Evolutionary conservation across 2,888 invertebrate species (phyloP).

Genomic region (Chelonus formosanus): DNA sequence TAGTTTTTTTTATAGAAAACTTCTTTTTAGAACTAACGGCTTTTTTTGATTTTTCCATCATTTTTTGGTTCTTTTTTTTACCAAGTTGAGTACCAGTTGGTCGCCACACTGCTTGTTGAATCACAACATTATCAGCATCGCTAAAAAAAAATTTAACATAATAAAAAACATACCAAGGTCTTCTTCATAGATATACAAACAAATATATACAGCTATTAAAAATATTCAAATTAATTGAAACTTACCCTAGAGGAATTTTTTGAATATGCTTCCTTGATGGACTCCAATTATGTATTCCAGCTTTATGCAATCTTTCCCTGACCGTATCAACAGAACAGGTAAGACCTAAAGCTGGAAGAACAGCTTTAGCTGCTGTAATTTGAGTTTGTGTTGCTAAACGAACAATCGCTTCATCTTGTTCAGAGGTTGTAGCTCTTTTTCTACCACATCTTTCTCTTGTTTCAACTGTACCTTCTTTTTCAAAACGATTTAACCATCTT

Average conservation of each 20-base stretch:
- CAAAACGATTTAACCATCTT: slow-evolving; percentile 61
- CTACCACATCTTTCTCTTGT: slow-evolving; percentile 61
- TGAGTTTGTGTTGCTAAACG: slow-evolving; percentile 60
- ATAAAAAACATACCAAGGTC: background rate
- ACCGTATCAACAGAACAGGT: slow-evolving; percentile 62
- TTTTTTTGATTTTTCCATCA: slow-evolving; percentile 40
- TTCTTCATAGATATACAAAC: no score
- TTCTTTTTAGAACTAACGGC: slow-evolving; percentile 47
- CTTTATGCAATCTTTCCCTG: slow-evolving; percentile 61
- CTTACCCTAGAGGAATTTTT: slow-evolving; percentile 58
- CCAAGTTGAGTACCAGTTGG: slow-evolving; percentile 62
- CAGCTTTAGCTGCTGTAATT: slow-evolving; percentile 62
- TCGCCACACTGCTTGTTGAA: slow-evolving; percentile 63
- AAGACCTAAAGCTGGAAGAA: slow-evolving; percentile 61
- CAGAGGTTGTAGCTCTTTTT: slow-evolving; percentile 60
- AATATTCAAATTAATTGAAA: slow-evolving; percentile 2
- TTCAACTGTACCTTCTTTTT: slow-evolving; percentile 62
- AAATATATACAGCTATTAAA: background rate
- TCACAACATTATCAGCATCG: slow-evolving; percentile 52
- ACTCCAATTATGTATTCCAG: slow-evolving; percentile 64
- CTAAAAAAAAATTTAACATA: slow-evolving; percentile 24
- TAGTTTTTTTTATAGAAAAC: slow-evolving; percentile 43
- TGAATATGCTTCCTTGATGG: slow-evolving; percentile 62
- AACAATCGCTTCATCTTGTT: slow-evolving; percentile 61
- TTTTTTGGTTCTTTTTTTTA: slow-evolving; percentile 55